Conservation (phyloP, 2,888 invertebrate species). For the Orchestes rusci region DNA sequence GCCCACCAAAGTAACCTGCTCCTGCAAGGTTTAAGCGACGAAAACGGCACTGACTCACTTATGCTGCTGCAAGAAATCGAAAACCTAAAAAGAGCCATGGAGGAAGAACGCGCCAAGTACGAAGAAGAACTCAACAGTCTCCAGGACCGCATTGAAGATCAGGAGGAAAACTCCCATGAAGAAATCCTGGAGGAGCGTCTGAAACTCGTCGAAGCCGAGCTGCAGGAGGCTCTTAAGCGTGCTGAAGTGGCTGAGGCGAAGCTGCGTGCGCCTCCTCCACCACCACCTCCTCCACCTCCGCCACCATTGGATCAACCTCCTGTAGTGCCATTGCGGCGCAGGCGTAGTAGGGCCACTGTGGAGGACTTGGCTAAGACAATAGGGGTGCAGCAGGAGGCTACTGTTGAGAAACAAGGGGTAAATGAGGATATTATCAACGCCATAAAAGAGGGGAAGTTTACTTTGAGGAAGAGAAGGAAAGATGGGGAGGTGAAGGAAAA, state of each 20-base stretch:
- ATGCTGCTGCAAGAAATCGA: constrained; percentile 57
- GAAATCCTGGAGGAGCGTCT: constrained; percentile 64
- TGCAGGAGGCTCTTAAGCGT: constrained; percentile 53
- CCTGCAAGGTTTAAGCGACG: constrained; percentile 54
- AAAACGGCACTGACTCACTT: constrained; percentile 50
- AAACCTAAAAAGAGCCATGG: constrained; percentile 52
- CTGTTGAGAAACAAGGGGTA: constrained; percentile 48
- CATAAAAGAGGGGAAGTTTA: constrained; percentile 69
- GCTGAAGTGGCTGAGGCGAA: constrained; percentile 52
- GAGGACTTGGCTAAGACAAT: constrained; percentile 34
- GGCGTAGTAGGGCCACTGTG: constrained; percentile 37
- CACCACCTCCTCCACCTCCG: constrained; percentile 34
- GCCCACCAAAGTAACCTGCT: constrained; percentile 60
- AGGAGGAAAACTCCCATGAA: constrained; percentile 58
- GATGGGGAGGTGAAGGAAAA: constrained; percentile 43
- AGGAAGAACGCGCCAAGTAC: constrained; percentile 53
- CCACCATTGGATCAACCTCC: constrained; percentile 38
- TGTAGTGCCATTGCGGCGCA: constrained; percentile 49
- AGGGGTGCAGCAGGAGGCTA: constrained; percentile 23
- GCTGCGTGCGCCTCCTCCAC: constrained; percentile 46
- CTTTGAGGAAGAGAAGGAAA: constrained; percentile 58
- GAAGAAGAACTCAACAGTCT: constrained; percentile 52
- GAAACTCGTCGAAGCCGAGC: constrained; percentile 60
- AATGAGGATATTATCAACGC: constrained; percentile 67
- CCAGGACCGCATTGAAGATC: constrained; percentile 56